Evolutionary conservation across 1,140 invertebrate genomes (phyloP).

Genomic region (Akabosia matsudoensis): DNA sequence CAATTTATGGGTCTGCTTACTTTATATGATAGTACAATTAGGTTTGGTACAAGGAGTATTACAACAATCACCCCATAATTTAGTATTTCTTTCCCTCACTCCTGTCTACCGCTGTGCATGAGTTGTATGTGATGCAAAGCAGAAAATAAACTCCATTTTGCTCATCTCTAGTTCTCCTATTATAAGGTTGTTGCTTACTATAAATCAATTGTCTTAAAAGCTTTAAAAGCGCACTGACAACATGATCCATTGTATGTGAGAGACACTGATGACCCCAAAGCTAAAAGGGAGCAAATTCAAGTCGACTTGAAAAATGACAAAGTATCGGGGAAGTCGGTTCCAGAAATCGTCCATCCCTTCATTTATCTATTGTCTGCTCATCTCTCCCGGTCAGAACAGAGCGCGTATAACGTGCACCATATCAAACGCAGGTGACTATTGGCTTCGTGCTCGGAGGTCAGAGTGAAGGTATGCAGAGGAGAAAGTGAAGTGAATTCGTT

Average conservation of each 20-base stretch:
- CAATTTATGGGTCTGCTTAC: background rate
- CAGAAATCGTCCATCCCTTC: background rate
- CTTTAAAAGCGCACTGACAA: background rate
- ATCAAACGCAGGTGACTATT: constrained; percentile 5
- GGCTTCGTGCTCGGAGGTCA: background rate
- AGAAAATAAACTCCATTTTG: background rate
- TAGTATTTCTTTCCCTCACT: background rate
- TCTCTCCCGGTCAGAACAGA: background rate
- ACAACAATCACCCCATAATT: background rate
- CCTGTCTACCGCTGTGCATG: background rate
- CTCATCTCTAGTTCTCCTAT: background rate
- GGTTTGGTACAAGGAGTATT: background rate
- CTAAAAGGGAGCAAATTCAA: background rate
- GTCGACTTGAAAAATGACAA: constrained; percentile 10
- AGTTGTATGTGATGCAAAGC: too few relatives aligned
- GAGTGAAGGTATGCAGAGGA: background rate
- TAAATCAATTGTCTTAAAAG: constrained; percentile 16
- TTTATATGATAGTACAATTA: background rate
- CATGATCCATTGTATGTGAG: constrained; percentile 13
- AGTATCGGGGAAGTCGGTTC: constrained; percentile 12
- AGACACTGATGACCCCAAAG: constrained; percentile 10
- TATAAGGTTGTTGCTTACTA: background rate
- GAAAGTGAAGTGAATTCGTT: background rate
- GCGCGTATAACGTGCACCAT: background rate
- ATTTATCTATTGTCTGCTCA: constrained; percentile 17